Base-by-base conservation (phyloP, 2,113 vertebrate species). In the Potamarius usumacintae region DNA sequence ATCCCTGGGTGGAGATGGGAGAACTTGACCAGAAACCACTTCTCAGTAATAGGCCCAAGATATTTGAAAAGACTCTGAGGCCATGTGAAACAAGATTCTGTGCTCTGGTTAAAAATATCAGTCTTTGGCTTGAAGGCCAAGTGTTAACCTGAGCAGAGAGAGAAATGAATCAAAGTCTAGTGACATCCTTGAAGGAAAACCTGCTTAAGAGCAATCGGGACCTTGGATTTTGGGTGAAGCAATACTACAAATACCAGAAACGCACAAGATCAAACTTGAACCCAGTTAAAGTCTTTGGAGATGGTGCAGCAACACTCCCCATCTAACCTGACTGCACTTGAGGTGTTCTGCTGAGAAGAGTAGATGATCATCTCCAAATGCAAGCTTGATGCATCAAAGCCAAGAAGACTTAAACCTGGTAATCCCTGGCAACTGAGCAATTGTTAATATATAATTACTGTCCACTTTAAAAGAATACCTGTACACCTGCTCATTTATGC, bases 311-410 rank as follows among this genome's bases (percentile, higher is more conserved):
- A 2, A 20, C 7, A 7, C 48, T 12, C 74, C 14, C 22, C 5
- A 52, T 25, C 48, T 50, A 50, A 50, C 42, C 72, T 25, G 42
- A 50, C 42, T 0, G 48, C 25, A 20, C 34, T 50, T 52, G 72
- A 72, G 69, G 3, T 30, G 69, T 42, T 72, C 69, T 74, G 71
- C 71, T 74, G 71, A 50, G 72, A 77, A 77, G 48, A 74, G 34
- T 22, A 74, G 30, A 12, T 12, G 10, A 42, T 15, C 17, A 30
- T 15, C n/a, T 5, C 65, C 34, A 48, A 48, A 71, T 71, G 25
- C 20, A 50, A 9, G 71, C 34, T 20, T 74, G 34, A 74, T 10
- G 17, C 30, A 10, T 9, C 18, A 74, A 42, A 22, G 22, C 18
- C 8, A 9, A 48, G 34, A 48, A 74, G 34, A 48, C 34, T 48